phyloP scores from a whole-genome alignment of 2,797 vertebrate genomes.

The Liparis tanakae region DNA sequence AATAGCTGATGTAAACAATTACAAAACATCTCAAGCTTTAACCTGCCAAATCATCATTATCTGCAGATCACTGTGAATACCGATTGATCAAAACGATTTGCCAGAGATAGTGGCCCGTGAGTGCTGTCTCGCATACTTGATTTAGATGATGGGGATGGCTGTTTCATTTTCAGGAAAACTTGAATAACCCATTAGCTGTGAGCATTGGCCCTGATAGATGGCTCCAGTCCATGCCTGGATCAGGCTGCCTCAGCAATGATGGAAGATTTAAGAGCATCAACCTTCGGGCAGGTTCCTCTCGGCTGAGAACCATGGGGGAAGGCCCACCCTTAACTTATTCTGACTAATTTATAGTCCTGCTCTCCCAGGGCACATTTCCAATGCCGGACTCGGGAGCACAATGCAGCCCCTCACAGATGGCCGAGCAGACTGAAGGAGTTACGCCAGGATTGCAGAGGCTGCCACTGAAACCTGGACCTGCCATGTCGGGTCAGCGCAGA shows the following conservation, averaged over 20 bases:
- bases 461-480: constrained; percentile 53
- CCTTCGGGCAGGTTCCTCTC: constrained; percentile 66
- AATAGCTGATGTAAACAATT: not conserved
- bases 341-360: constrained; percentile 73
- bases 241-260: constrained; percentile 72
- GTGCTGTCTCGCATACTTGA: constrained; percentile 59
- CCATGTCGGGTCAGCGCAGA: constrained; percentile 41
- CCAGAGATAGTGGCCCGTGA: constrained; percentile 30
- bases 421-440: constrained; percentile 43
- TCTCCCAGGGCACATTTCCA: constrained; percentile 56
- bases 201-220: constrained; percentile 74
- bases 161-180: constrained; percentile 74
- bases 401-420: constrained; percentile 45
- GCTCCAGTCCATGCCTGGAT: constrained; percentile 56
- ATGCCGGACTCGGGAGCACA: constrained; percentile 36
- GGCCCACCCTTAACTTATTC: constrained; percentile 62
- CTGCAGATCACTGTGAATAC: constrained; percentile 27
- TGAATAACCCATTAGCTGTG: constrained; percentile 73
- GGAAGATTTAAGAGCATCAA: constrained; percentile 77
- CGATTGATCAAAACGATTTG: constrained; percentile 57
- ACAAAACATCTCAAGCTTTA: constrained; percentile 1
- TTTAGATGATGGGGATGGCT: constrained; percentile 61
- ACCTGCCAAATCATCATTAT: constrained; percentile 4
- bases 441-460: constrained; percentile 30
- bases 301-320: constrained; percentile 65